Evolutionary conservation across 2,113 vertebrate species (phyloP), one percentile per base, ranked within the genome.

Genomic region (Colistium nudipinnis): DNA sequence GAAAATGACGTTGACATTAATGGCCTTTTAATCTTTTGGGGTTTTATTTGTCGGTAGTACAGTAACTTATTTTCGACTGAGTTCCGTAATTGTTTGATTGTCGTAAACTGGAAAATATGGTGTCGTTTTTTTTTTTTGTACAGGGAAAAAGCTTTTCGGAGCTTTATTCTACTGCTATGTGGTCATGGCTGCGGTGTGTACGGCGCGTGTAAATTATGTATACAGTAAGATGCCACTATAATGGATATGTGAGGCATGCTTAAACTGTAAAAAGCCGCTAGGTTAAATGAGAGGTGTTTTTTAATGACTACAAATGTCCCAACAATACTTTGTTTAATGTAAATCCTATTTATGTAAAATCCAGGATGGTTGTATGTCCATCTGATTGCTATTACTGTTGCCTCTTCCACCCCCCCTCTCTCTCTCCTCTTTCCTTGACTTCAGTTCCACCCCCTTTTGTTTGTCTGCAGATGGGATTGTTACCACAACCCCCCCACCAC

Each of bases 1-100:
- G 8, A 72, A 64, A 47, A 61, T 4, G 47, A 17, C 63, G 57
- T 70, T 62, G 31, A 69, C 87, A 62, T 59, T 72, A 79, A 69
- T 38, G 22, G 25, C 47, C 43, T 71, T 80, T 45, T 70, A 11
- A 27, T 59, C n/a, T 62, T 51, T 68, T 45, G 4, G n/a, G n/a
- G 22, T 24, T 47, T 47, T 44, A 4, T 68, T 87, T 79, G n/a
- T n/a, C 60, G 44, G 67, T 82, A 68, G 62, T 64, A 70, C 45
- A 54, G 53, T 92, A 93, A 93, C 69, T 92, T 91, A 91, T 92
- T 91, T 73, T 82, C 59, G 74, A 31, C 56, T 67, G 56, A 54
- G 43, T 73, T 81, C 35, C 70, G 49, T 87, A 64, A 70, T 75
- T 77, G 70, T 86, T 82, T 89, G 66, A 82, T 79, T 86, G 82